These are phyloP conservation scores for Acleris sparsana DNA, from an alignment of 2,888 invertebrate species.

Conservation along the genomic window DNA sequence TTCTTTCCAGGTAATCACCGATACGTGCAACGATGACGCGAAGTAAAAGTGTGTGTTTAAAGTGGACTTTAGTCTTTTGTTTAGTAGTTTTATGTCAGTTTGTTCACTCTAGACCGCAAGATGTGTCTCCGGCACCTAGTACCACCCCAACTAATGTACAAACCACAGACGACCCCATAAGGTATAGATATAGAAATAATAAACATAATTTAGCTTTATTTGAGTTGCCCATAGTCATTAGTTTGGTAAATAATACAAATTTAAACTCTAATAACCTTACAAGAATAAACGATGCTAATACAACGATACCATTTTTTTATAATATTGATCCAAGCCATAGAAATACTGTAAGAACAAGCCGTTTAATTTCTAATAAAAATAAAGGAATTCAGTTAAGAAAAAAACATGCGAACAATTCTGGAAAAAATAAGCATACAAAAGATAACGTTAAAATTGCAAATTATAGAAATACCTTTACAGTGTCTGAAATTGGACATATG, in stretches of 20 bases:
- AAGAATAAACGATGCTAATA: not conserved
- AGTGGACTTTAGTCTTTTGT: constrained; percentile 77
- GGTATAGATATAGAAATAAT: constrained; percentile 67
- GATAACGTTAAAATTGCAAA: constrained; percentile 41
- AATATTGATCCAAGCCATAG: constrained; percentile 10
- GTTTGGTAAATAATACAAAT: constrained; percentile 20
- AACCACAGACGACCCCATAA: constrained; percentile 61
- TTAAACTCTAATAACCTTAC: constrained; percentile 7
- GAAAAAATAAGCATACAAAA: constrained; percentile 42
- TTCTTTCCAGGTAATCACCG: constrained; percentile 71
- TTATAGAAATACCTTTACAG: constrained; percentile 40
- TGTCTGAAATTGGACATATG: constrained; percentile 22
- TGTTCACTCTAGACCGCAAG: constrained; percentile 71
- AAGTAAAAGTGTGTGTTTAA: constrained; percentile 70
- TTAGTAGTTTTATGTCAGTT: constrained; percentile 64
- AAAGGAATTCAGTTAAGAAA: constrained; percentile 35
- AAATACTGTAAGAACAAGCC: constrained; percentile 23
- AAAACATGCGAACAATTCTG: constrained; percentile 46
- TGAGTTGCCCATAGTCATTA: constrained; percentile 27
- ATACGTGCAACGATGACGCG: constrained; percentile 64
- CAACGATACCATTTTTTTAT: not conserved
- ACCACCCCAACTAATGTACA: constrained; percentile 47
- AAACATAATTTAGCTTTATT: constrained; percentile 30
- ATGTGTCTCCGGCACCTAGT: constrained; percentile 44
- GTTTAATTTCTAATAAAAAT: constrained; percentile 25